Conservation (phyloP, 2,888 invertebrate genomes). For the Drosophila barbarae region DNA sequence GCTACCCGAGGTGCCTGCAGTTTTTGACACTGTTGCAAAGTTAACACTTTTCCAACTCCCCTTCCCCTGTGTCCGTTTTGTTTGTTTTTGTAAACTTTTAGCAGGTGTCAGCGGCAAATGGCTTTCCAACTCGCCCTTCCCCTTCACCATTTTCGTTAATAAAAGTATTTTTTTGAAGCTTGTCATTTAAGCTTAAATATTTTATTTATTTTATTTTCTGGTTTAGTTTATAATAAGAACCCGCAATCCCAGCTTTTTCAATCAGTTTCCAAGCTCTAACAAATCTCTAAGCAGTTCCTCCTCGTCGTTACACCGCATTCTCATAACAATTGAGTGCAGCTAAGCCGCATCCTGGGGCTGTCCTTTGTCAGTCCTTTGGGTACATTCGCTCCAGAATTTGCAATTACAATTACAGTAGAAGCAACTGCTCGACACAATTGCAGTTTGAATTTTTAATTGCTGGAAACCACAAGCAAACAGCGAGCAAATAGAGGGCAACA, state of each 20-base stretch:
- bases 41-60: constrained; percentile 21
- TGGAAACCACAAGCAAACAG: constrained; percentile 32
- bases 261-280: background rate
- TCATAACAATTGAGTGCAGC: constrained; percentile 33
- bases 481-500: constrained; percentile 11
- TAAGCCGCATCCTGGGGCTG: constrained; percentile 15
- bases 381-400: constrained; percentile 24
- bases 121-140: background rate
- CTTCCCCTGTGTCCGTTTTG: constrained; percentile 18
- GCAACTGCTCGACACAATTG: constrained; percentile 10
- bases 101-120: constrained; percentile 36
- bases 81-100: constrained; percentile 29
- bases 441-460: constrained; percentile 42
- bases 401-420: constrained; percentile 24
- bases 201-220: too few species aligned
- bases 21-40: constrained; percentile 42
- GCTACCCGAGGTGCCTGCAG: constrained; percentile 29
- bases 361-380: constrained; percentile 26
- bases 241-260: background rate
- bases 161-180: constrained; percentile 1
- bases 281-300: constrained; percentile 6
- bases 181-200: too few species aligned
- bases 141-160: constrained; percentile 1
- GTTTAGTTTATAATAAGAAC: background rate
- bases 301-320: constrained; percentile 23